These are phyloP conservation scores for Narcine bancroftii DNA, from an alignment of 2,113 vertebrate species.

Conservation along the genomic window DNA sequence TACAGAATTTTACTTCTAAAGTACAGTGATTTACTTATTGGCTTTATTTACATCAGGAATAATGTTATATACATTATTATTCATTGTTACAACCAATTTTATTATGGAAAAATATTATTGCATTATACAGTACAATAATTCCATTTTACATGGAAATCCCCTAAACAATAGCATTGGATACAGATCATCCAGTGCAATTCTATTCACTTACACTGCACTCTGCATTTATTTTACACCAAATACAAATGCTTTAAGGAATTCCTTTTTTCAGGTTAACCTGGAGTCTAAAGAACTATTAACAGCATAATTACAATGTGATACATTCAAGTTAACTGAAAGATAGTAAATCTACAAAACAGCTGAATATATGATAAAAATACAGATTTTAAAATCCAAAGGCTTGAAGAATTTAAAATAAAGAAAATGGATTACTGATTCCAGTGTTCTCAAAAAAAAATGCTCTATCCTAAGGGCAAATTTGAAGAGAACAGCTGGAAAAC, in stretches of 20 bases:
- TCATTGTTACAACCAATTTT: conserved; percentile 45
- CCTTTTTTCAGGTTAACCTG: conserved; percentile 12
- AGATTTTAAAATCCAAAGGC: background rate
- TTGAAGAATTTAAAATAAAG: conserved; percentile 16
- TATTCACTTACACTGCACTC: conserved; percentile 51
- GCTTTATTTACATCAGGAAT: conserved; percentile 46
- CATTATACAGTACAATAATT: conserved; percentile 61
- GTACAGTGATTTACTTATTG: conserved; percentile 41
- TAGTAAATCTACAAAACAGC: background rate
- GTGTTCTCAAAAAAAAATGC: conserved; percentile 1
- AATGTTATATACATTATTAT: conserved; percentile 48
- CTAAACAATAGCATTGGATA: conserved; percentile 56
- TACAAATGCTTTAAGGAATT: conserved; percentile 35
- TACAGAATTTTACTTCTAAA: conserved; percentile 41
- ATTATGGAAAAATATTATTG: conserved; percentile 66
- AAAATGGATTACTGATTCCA: background rate
- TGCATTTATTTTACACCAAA: conserved; percentile 32
- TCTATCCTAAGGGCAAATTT: conserved; percentile 20
- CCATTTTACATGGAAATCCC: conserved; percentile 53
- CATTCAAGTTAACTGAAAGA: conserved; percentile 28
- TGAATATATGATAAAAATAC: background rate
- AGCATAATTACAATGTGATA: conserved; percentile 35
- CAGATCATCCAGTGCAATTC: conserved; percentile 62
- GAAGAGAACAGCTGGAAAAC: conserved; percentile 5
- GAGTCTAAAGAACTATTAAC: conserved; percentile 24